Evolutionary conservation across 1,140 invertebrate genomes (phyloP), one percentile per base, ranked within the genome.

Genomic region (Nebria ingens): DNA sequence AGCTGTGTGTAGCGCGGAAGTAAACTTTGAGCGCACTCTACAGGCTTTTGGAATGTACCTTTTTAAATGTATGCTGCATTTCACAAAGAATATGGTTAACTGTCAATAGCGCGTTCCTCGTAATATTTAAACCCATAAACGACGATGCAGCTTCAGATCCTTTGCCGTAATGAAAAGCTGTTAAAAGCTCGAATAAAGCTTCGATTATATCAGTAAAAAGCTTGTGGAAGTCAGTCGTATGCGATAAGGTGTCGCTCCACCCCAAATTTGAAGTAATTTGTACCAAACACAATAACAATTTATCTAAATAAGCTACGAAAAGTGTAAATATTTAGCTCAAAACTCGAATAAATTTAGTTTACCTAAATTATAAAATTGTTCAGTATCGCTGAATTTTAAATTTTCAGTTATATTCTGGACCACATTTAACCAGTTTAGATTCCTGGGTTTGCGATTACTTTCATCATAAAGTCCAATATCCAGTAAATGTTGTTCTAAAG

Each of bases 331-430:
- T 20, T 57, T 38, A 22, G 40, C 20, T 17, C 12, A 55, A 56
- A 53, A 22, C 2, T 49, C 54, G 13, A 19, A 54, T 19, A 51
- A 57, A 23, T 40, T 52, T 52, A n/a, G n/a, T 56, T 61, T 66
- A 77, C 76, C 74, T 53, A 79, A 65, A 64, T 78, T 79, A 59
- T 78, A 79, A 62, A 77, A 77, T 60, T 76, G 70, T 58, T 77
- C 72, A 21, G 65, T 60, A 21, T 71, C 65, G 56, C 62, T 69
- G 21, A 65, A 64, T 55, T 64, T 63, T 23, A 71, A 59, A 64
- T 67, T 68, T 21, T 68, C 64, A 9, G 66, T 53, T 21, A 73
- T 61, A 6, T 64, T 62, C 50, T 61, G 59, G 9, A 71, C 64
- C 6, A 73, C 51, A 40, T 58, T 54, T 15, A 56, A 50, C 71